phyloP scores from a whole-genome alignment of 2,888 invertebrate species.

The Caenorhabditis becei region DNA sequence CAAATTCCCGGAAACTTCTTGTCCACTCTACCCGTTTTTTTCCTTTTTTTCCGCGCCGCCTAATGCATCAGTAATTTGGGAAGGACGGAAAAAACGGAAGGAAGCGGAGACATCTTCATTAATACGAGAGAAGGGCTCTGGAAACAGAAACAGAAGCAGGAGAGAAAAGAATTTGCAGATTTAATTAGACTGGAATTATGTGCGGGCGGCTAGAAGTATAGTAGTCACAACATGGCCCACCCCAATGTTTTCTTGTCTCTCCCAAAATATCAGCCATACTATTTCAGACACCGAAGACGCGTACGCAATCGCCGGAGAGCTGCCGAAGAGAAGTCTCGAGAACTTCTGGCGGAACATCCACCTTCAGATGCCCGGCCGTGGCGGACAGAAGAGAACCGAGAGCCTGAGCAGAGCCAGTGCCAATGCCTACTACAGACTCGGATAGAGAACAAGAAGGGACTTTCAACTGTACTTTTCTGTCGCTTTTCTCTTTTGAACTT shows the following conservation, averaged over 20 bases:
- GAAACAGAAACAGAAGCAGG: background rate
- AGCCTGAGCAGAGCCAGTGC: slow-evolving; percentile 71
- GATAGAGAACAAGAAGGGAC: slow-evolving; percentile 24
- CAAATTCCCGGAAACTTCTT: slow-evolving; percentile 42
- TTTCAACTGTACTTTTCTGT: background rate
- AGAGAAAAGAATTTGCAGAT: slow-evolving; percentile 27
- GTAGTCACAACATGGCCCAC: background rate
- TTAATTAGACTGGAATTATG: slow-evolving; percentile 41
- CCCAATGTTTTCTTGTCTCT: background rate
- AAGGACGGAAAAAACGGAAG: slow-evolving; percentile 18
- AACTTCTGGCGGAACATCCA: slow-evolving; percentile 74
- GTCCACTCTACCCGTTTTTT: slow-evolving; percentile 1
- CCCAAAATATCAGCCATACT: background rate
- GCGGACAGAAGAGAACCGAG: slow-evolving; percentile 68
- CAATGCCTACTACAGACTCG: slow-evolving; percentile 74
- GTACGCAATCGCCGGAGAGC: slow-evolving; percentile 30
- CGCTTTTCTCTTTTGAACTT: slow-evolving; percentile 29
- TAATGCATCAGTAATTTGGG: slow-evolving; percentile 52
- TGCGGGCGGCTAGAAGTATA: background rate
- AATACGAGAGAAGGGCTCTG: slow-evolving; percentile 32
- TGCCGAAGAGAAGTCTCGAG: slow-evolving; percentile 71
- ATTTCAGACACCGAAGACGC: slow-evolving; percentile 51
- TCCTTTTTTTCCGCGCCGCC: slow-evolving; percentile 3
- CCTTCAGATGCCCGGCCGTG: slow-evolving; percentile 62
- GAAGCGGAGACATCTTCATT: slow-evolving; percentile 25